phyloP scores from a whole-genome alignment of 2,888 invertebrate genomes.

The Epirrita christyi region DNA sequence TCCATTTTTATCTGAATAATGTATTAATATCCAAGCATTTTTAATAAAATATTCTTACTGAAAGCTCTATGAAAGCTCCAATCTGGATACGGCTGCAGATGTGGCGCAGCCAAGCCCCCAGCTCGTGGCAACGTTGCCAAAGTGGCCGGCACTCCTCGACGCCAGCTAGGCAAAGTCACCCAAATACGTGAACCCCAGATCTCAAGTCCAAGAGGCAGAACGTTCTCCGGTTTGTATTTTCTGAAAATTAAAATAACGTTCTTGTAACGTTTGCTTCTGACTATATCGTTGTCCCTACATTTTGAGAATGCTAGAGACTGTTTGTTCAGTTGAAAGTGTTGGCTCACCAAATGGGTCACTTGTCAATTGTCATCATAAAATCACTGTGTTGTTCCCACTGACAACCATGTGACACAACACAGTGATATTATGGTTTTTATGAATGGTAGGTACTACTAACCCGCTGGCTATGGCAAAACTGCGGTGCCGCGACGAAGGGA shows the following conservation, averaged over 20 bases:
- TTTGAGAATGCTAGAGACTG: too few relatives aligned
- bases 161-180: slow-evolving; percentile 91
- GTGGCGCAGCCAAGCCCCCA: slow-evolving; percentile 84
- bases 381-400: too few relatives aligned
- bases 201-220: slow-evolving; percentile 90
- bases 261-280: too few relatives aligned
- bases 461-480: slow-evolving; percentile 84
- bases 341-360: too few relatives aligned
- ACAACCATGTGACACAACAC: too few relatives aligned
- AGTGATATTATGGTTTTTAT: too few relatives aligned
- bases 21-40: too few relatives aligned
- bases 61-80: slow-evolving; percentile 87
- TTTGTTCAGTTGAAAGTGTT: too few relatives aligned
- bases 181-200: slow-evolving; percentile 88
- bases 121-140: slow-evolving; percentile 87
- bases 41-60: slow-evolving; percentile 73
- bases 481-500: slow-evolving; percentile 84
- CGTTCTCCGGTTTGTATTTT: slow-evolving; percentile 88
- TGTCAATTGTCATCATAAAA: too few relatives aligned
- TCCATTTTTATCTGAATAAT: too few relatives aligned
- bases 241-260: slow-evolving; percentile 51
- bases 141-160: slow-evolving; percentile 90
- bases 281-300: too few relatives aligned
- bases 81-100: slow-evolving; percentile 89
- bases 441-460: slow-evolving; percentile 67